Conservation (phyloP, 2,888 invertebrate genomes). For the Aporophyla lueneburgensis region DNA sequence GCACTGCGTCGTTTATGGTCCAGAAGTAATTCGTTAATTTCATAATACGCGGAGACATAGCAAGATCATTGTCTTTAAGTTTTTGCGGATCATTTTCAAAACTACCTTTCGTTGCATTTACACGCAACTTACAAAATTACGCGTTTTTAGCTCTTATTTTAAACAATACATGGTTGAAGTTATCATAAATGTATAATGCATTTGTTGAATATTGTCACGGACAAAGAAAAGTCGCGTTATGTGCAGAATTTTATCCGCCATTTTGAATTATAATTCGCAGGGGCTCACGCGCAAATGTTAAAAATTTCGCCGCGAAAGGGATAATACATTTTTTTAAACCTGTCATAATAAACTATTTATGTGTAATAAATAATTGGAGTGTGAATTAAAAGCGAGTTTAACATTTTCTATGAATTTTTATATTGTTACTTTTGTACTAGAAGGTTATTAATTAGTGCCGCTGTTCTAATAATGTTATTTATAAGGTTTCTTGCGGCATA, state of each 20-base stretch:
- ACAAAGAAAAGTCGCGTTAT: constrained; percentile 59
- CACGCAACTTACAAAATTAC: constrained; percentile 30
- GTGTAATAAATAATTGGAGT: constrained; percentile 59
- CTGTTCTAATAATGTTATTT: constrained; percentile 52
- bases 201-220: constrained; percentile 64
- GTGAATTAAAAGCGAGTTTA: constrained; percentile 34
- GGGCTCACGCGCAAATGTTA: constrained; percentile 65
- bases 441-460: constrained; percentile 59
- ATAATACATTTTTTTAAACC: constrained; percentile 58
- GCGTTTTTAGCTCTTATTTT: constrained; percentile 55
- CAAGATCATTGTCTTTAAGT: constrained; percentile 48
- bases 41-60: constrained; percentile 56
- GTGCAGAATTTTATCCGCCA: constrained; percentile 62
- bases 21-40: constrained; percentile 61
- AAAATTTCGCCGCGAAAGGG: constrained; percentile 65
- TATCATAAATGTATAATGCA: constrained; percentile 55
- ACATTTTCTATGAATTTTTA: constrained; percentile 57
- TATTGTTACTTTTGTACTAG: constrained; percentile 41
- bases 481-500: constrained; percentile 32
- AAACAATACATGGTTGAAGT: constrained; percentile 53
- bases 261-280: constrained; percentile 63
- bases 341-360: constrained; percentile 58
- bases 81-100: constrained; percentile 62
- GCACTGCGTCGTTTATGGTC: constrained; percentile 56
- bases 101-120: constrained; percentile 42